Conservation (phyloP, 2,888 invertebrate genomes). For the Danaus chrysippus region DNA sequence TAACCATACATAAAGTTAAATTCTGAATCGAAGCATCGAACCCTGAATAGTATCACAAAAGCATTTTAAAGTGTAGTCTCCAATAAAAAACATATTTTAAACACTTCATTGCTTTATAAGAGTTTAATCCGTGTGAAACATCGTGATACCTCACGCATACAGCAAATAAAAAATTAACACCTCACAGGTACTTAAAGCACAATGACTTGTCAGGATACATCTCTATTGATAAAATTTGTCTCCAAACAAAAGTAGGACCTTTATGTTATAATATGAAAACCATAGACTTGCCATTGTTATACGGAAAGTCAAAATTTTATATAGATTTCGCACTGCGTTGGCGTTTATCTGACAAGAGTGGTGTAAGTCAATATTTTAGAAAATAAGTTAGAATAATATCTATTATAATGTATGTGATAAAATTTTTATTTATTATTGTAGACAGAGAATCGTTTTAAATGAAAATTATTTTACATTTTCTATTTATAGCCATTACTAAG, state of each 20-base stretch:
- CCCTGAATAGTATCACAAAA: no score
- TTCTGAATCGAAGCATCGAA: no score
- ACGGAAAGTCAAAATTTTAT: slow-evolving; percentile 61
- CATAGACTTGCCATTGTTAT: slow-evolving; percentile 59
- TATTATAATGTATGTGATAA: no score
- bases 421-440: no score
- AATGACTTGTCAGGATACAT: slow-evolving; percentile 45
- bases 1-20: no score
- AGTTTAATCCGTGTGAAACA: not conserved
- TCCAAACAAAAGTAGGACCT: slow-evolving; percentile 30
- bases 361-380: slow-evolving; percentile 25
- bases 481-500: not conserved
- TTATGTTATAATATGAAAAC: slow-evolving; percentile 48
- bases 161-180: slow-evolving; percentile 13
- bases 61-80: no score
- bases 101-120: no score
- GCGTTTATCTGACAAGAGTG: slow-evolving; percentile 38
- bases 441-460: no score
- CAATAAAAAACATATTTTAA: no score
- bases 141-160: slow-evolving; percentile 25
- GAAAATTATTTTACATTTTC: not conserved
- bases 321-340: slow-evolving; percentile 55
- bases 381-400: not conserved
- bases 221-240: slow-evolving; percentile 57
- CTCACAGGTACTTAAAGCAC: slow-evolving; percentile 33